Percentiles rank a stretch among this genome's conserved stretches.
Conservation (phyloP, 2,797 vertebrate genomes). For the Meda fulgida region DNA sequence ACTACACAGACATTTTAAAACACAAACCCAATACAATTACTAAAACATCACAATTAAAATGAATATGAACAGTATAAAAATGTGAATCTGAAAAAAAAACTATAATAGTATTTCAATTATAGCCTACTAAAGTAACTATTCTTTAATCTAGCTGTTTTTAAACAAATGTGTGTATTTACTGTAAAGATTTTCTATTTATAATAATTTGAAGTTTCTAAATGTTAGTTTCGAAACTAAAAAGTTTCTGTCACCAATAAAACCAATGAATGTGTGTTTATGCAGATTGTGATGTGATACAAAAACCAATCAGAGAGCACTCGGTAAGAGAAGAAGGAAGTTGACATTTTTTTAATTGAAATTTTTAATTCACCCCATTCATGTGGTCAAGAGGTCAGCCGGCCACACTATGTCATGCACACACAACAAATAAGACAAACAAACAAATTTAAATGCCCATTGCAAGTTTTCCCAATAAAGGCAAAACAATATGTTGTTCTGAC, state of each 20-base stretch:
- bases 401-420: conserved; percentile 78
- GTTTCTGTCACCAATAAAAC: background rate
- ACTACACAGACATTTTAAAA: too few relatives aligned
- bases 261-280: background rate
- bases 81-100: background rate
- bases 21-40: background rate
- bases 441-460: conserved; percentile 66
- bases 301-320: conserved; percentile 1
- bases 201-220: background rate
- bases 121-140: background rate
- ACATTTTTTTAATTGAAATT: conserved; percentile 78
- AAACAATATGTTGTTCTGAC: conserved; percentile 51
- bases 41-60: background rate
- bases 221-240: background rate
- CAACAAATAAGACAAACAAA: conserved; percentile 66
- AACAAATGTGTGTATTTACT: background rate
- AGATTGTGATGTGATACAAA: background rate
- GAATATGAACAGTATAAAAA: background rate
- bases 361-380: conserved; percentile 68
- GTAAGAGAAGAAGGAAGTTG: conserved; percentile 66
- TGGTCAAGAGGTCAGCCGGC: conserved; percentile 70
- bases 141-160: background rate
- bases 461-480: conserved; percentile 60
- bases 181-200: background rate
- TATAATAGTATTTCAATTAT: background rate